Conservation (phyloP, 30 jellyfish, hydroid and myxozoan genomes). For the Calvadosia cruxmelitensis region DNA sequence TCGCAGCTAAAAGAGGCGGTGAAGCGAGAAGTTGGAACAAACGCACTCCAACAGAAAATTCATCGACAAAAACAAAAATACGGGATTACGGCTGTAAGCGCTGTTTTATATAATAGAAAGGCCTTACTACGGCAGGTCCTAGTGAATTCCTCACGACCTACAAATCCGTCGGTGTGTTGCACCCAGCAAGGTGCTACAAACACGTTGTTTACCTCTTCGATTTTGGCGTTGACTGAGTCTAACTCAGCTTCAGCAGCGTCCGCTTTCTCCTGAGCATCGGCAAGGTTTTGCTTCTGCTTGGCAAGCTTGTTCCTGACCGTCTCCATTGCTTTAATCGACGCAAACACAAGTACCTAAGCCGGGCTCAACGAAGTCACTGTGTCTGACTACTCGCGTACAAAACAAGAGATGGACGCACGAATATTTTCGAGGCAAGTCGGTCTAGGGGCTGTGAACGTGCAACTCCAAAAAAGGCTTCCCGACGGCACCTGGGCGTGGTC, state of each 20-base stretch:
- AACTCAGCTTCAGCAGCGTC: conserved; percentile 1
- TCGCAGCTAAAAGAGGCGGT: too few relatives aligned
- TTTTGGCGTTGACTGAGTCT: background rate
- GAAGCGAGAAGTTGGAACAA: too few relatives aligned
- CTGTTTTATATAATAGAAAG: background rate
- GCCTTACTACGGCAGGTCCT: background rate
- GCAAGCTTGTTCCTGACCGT: background rate
- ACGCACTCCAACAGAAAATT: too few relatives aligned
- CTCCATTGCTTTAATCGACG: background rate
- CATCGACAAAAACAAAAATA: background rate
- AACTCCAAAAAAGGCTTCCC: background rate
- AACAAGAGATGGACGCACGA: too few relatives aligned
- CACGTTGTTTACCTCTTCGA: background rate
- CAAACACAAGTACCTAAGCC: too few relatives aligned
- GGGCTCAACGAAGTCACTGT: too few relatives aligned
- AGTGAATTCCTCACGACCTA: too few relatives aligned
- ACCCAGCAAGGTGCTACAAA: too few relatives aligned
- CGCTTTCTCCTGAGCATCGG: background rate
- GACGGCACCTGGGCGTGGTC: background rate
- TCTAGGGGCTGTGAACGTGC: too few relatives aligned
- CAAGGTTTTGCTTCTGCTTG: background rate
- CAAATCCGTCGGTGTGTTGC: too few relatives aligned
- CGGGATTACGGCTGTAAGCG: background rate
- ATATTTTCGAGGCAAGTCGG: too few relatives aligned
- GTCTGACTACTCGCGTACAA: too few relatives aligned